A percentile compares a stretch with the other conserved stretches of the same genome.
Conservation (phyloP, 2,113 vertebrate species). For the Pseudorasbora parva region DNA sequence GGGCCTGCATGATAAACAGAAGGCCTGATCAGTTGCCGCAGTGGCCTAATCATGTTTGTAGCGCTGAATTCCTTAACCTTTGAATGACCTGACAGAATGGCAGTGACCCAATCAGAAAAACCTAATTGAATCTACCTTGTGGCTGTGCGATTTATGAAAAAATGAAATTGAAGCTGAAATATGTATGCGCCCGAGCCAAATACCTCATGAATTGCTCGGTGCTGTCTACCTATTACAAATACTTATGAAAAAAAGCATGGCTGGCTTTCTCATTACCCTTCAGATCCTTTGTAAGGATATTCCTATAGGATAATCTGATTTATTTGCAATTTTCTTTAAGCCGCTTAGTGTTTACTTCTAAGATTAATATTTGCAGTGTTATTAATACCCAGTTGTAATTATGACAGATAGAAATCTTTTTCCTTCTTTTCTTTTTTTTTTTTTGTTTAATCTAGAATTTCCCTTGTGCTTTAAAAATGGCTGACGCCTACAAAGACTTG, state of each 20-base stretch:
- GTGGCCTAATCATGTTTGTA: slow-evolving; percentile 82
- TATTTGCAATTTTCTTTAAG: slow-evolving; percentile 80
- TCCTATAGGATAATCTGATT: slow-evolving; percentile 77
- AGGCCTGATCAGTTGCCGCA: slow-evolving; percentile 81
- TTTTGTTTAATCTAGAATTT: slow-evolving; percentile 25
- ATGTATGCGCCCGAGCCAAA: slow-evolving; percentile 67
- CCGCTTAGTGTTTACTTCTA: slow-evolving; percentile 76
- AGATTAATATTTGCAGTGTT: slow-evolving; percentile 77
- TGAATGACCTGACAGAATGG: slow-evolving; percentile 79
- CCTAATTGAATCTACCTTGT: slow-evolving; percentile 82
- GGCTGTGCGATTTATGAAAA: slow-evolving; percentile 73
- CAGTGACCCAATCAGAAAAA: slow-evolving; percentile 79
- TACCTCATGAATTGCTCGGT: slow-evolving; percentile 56
- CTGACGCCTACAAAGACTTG: slow-evolving; percentile 23
- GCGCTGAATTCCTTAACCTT: slow-evolving; percentile 85
- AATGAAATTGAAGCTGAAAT: slow-evolving; percentile 81
- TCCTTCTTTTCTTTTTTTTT: slow-evolving; percentile 6
- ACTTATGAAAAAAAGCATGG: slow-evolving; percentile 52
- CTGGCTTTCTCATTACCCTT: slow-evolving; percentile 70
- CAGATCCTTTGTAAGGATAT: slow-evolving; percentile 71
- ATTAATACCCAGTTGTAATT: slow-evolving; percentile 79
- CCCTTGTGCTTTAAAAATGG: slow-evolving; percentile 19
- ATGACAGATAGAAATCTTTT: slow-evolving; percentile 64
- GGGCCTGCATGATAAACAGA: slow-evolving; percentile 73
- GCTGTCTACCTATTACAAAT: slow-evolving; percentile 69